Evolutionary conservation across 2,888 invertebrate species (phyloP).

Genomic region (Myopa tessellatipennis): DNA sequence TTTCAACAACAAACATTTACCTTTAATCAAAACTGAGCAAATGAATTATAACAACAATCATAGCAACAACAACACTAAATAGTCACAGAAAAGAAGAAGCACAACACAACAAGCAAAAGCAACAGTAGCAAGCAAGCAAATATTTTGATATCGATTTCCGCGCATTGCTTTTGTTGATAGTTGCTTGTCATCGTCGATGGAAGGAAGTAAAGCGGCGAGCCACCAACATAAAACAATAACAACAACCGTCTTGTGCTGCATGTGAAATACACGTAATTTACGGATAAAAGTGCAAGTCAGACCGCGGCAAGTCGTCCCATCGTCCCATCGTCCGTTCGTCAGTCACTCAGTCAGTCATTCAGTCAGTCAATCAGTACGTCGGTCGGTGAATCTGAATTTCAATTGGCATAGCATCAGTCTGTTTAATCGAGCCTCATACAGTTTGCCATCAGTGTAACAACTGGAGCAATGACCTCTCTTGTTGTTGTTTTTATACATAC

Average conservation of each 20-base stretch:
- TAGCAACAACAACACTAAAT: conserved; percentile 44
- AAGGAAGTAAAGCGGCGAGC: conserved; percentile 47
- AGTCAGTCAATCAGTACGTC: background rate
- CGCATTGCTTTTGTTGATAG: conserved; percentile 31
- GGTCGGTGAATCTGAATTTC: background rate
- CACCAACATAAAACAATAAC: conserved; percentile 35
- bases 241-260: conserved; percentile 15
- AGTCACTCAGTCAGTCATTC: background rate
- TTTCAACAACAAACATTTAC: background rate
- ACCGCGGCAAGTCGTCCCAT: background rate
- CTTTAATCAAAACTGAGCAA: background rate
- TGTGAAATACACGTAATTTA: conserved; percentile 7
- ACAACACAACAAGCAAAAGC: conserved; percentile 41
- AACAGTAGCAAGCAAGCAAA: conserved; percentile 30
- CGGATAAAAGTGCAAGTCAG: conserved; percentile 37
- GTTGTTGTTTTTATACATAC: background rate
- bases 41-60: conserved; percentile 32
- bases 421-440: no score
- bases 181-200: conserved; percentile 46
- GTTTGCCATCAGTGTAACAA: background rate
- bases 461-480: background rate
- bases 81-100: conserved; percentile 43
- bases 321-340: background rate
- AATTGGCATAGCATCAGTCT: no score
- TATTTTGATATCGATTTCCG: conserved; percentile 30